Evolutionary conservation across 2,888 invertebrate species (phyloP), one percentile per base, ranked within the genome.

Genomic region (Tenthredo amoena): DNA sequence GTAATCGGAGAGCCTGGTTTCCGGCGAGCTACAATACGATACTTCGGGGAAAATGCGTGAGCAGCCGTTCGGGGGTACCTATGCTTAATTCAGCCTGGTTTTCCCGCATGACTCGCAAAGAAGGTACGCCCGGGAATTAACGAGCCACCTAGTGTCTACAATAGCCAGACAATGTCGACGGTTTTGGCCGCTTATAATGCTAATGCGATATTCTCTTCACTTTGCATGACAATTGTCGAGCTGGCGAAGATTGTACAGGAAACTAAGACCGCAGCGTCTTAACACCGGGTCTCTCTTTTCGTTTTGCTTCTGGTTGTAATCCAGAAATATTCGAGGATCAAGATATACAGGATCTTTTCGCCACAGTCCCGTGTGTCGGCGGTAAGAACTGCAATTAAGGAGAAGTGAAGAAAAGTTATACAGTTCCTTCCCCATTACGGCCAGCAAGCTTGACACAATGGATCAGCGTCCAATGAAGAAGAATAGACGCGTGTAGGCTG

Each of bases 121-220:
- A 43, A 74, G 72, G 50, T 68, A 71, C 62, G 26, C 58, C 68
- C n/a, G 62, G 87, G 86, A 87, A 92, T 92, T 92, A 92, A 92
- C 91, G 91, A 92, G 91, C 91, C 91, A 92, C 91, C 91, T 90
- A 91, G 91, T 88, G 90, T 88, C 88, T 86, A 91, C 91, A 91
- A 91, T 91, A 89, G 89, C 87, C 87, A 87, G 88, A 87, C 90
- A 91, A 91, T 91, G 89, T 90, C 86, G 89, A 91, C 89, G 91
- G 92, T 92, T 92, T 91, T 92, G 89, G 89, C 88, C 91, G 91
- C 91, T 92, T 92, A 92, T 91, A 91, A 92, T 92, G 92, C 92
- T 92, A 92, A 92, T 92, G 91, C 89, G 88, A 89, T 77, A 31
- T 50, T 89, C 91, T 91, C 91, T 91, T 91, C 90, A 91, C 90